Evolutionary conservation across 2,797 vertebrate species (phyloP).

Genomic region (Hapalemur alaotrensis): DNA sequence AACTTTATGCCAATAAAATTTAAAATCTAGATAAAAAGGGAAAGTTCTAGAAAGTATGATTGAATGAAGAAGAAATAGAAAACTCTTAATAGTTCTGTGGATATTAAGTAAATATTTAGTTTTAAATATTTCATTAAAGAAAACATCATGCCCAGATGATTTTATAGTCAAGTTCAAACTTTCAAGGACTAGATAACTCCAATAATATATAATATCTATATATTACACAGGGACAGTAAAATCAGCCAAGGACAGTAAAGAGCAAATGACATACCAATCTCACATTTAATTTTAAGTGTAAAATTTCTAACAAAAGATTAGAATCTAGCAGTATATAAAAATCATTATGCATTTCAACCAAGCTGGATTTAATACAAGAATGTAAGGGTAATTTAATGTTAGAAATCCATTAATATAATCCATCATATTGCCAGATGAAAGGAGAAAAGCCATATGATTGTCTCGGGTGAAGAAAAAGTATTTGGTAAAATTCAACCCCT

Average conservation of each 20-base stretch:
- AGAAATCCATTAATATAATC: not conserved
- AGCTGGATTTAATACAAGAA: not conserved
- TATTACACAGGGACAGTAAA: not conserved
- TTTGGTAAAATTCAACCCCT: not conserved
- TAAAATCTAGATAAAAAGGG: not conserved
- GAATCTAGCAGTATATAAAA: not conserved
- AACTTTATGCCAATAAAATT: not conserved
- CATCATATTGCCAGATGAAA: not conserved
- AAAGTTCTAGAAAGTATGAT: not conserved
- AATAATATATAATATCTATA: not conserved
- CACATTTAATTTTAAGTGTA: not conserved
- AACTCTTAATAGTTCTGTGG: not conserved
- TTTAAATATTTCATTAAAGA: not conserved
- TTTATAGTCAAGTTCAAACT: not conserved
- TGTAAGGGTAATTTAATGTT: not conserved
- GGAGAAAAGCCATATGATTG: not conserved
- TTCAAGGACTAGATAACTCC: not conserved
- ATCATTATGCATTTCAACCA: not conserved
- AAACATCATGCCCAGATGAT: not conserved
- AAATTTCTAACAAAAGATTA: not conserved
- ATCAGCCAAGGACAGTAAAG: not conserved
- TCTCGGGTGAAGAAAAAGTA: not conserved
- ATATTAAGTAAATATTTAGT: not conserved
- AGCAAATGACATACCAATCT: not conserved
- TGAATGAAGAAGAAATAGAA: not conserved